phyloP scores from a whole-genome alignment of 2,113 vertebrate genomes.

The Hystrix cristata region DNA sequence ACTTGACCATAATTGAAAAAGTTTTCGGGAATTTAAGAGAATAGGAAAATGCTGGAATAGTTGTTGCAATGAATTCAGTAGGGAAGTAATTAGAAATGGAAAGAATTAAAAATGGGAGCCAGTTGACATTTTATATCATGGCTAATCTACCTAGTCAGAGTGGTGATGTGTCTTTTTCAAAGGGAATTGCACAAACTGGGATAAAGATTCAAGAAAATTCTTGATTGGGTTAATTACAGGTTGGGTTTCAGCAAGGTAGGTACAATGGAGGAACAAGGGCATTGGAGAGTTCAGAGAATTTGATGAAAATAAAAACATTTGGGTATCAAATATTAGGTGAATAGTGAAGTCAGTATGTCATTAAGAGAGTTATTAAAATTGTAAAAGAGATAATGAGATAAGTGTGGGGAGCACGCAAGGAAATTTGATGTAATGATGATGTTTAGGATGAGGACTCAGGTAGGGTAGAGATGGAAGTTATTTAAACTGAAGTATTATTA shows the following conservation, averaged over 20 bases:
- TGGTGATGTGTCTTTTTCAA: neutral
- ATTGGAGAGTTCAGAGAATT: neutral
- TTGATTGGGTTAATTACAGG: neutral
- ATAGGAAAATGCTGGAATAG: neutral
- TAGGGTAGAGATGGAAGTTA: neutral
- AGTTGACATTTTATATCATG: neutral
- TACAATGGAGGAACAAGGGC: neutral
- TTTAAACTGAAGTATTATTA: neutral
- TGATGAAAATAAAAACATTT: neutral
- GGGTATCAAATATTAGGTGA: neutral
- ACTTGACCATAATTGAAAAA: neutral
- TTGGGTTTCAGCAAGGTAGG: neutral
- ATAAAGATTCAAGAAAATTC: neutral
- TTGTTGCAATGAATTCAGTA: neutral
- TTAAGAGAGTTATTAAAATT: neutral
- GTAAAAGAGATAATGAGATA: neutral
- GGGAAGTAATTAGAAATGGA: neutral
- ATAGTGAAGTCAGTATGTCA: neutral
- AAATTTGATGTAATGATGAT: neutral
- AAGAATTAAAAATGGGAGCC: neutral
- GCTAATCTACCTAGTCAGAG: neutral
- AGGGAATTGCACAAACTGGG: neutral
- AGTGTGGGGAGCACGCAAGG: neutral
- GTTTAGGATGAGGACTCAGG: neutral
- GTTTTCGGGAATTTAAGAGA: neutral